Percentiles rank a stretch among this genome's conserved stretches.
Conservation (phyloP, 2,888 invertebrate genomes). For the Brachypalpus laphriformis region DNA sequence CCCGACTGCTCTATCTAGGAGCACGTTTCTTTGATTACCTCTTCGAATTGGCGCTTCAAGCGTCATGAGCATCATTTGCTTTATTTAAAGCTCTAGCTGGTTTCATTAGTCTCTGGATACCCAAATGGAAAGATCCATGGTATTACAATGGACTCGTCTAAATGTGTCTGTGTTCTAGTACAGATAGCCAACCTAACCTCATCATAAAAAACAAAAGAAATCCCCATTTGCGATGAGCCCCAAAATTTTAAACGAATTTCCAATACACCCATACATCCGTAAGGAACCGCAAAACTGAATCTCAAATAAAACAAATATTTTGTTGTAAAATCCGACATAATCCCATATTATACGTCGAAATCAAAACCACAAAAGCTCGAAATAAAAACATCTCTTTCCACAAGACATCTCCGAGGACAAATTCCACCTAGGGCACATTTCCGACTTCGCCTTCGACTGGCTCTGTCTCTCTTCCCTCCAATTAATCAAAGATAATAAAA, state of each 20-base stretch:
- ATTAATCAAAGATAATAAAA: conserved; percentile 61
- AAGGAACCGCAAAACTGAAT: background rate
- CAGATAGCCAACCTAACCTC: no score
- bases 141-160: no score
- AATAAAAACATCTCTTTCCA: background rate
- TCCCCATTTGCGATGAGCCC: no score
- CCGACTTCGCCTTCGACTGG: background rate
- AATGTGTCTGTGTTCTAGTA: no score
- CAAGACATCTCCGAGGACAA: background rate
- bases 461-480: background rate
- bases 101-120: no score
- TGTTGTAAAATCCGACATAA: background rate
- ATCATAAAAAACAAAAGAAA: no score
- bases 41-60: no score
- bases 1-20: no score
- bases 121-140: no score
- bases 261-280: background rate
- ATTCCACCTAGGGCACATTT: background rate
- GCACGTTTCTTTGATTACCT: no score
- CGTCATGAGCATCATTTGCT: no score
- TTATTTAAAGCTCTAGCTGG: no score
- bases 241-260: background rate
- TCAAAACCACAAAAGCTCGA: background rate
- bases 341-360: background rate
- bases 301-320: background rate